Base-by-base conservation (phyloP, 2,888 invertebrate species). In the Trichogramma dendrolimi region DNA sequence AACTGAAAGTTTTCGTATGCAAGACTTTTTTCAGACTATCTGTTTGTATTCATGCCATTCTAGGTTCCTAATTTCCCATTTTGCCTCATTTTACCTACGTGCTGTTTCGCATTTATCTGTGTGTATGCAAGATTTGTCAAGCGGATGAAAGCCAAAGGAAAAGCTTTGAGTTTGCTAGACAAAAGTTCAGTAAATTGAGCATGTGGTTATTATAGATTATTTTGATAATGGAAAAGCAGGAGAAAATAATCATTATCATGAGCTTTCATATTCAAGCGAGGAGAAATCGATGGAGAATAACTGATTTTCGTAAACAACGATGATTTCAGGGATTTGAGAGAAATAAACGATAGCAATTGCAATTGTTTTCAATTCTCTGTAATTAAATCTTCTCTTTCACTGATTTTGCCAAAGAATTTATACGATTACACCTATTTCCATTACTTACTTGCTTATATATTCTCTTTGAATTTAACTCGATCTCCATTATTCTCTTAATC, bases 401-500 rank as follows among this genome's bases (percentile, higher is more conserved):
- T 27, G 27, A 27, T 27, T 44, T 44, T 51, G 11, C 7, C 4
- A 3, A 50, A 56, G 10, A 40, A 44, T n/a, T 14, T 27, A 2
- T 10, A 43, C 51, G 50, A 27, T 51, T 58, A 39, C 39, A 44
- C 6, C 58, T 27, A 27, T 27, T 27, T 27, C 27, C 1, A 27
- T 27, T 27, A 6, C 46, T 6, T 39, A 8, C 55, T 49, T 41
- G 3, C n/a, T n/a, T n/a, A n/a, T n/a, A n/a, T 46, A 52, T 41
- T 62, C 41, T 6, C 39, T 57, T 58, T 49, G 51, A 55, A 51
- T 58, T n/a, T 11, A 27, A 40, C 3, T 11, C 42, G 42, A 5
- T 11, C 42, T 48, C 14, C 38, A 38, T 42, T 44, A 53, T 47
- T 10, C 50, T 41, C 53, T 57, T 52, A 57, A 38, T 48, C 10